phyloP scores from a whole-genome alignment of 2,888 invertebrate genomes.

The Diarsia dahlii region DNA sequence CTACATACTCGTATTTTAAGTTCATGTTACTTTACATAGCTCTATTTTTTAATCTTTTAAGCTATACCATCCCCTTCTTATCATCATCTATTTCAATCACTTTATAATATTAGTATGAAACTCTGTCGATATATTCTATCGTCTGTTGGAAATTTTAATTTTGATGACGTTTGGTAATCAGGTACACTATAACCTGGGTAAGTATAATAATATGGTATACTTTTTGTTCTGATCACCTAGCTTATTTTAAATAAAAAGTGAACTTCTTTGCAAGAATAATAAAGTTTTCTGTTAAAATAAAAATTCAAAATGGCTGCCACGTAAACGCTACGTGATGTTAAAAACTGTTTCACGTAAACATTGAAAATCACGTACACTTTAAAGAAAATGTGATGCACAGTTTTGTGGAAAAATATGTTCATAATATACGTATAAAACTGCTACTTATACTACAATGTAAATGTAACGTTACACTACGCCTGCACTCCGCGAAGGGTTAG shows the following conservation, averaged over 20 bases:
- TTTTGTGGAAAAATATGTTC: constrained; percentile 25
- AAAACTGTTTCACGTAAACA: constrained; percentile 40
- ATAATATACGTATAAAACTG: background rate
- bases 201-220: no score
- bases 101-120: background rate
- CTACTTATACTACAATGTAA: background rate
- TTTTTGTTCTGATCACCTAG: background rate
- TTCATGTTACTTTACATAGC: background rate
- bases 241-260: background rate
- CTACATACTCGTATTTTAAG: background rate
- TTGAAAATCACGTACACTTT: constrained; percentile 42
- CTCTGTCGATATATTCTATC: no score
- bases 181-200: background rate
- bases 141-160: no score
- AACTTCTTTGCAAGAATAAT: constrained; percentile 31
- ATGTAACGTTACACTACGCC: no score
- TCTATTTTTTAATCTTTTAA: background rate
- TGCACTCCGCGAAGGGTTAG: no score
- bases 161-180: background rate
- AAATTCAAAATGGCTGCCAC: constrained; percentile 38
- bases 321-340: constrained; percentile 48
- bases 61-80: background rate
- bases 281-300: constrained; percentile 21
- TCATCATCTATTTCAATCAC: background rate
- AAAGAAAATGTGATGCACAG: constrained; percentile 30